phyloP scores from a whole-genome alignment of 1,140 invertebrate genomes.

The Leptinotarsa defecta region DNA sequence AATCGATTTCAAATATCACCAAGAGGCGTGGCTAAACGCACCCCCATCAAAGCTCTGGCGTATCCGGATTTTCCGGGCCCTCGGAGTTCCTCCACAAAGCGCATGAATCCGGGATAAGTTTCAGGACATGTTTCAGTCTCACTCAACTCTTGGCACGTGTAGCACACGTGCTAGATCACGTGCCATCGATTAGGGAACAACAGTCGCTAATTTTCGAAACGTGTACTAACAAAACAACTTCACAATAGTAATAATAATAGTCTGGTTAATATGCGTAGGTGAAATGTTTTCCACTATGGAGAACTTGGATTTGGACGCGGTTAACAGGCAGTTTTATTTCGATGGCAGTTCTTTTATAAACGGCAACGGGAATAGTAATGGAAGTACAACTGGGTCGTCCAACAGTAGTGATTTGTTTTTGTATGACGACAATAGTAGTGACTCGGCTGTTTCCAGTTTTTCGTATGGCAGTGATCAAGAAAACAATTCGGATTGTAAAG shows the following conservation, averaged over 20 bases:
- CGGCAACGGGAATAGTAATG: conserved; percentile 44
- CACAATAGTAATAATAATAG: not conserved
- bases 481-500: conserved; percentile 58
- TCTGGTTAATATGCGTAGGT: not conserved
- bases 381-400: conserved; percentile 50
- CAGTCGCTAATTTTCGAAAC: conserved; percentile 20
- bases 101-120: conserved; percentile 17
- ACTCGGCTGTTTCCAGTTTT: conserved; percentile 60
- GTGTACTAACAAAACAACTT: not conserved
- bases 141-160: conserved; percentile 5
- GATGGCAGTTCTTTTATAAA: conserved; percentile 59
- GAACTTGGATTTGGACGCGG: conserved; percentile 60
- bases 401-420: conserved; percentile 59
- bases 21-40: conserved; percentile 8
- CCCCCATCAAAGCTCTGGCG: conserved; percentile 3
- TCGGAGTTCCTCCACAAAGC: not conserved
- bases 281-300: conserved; percentile 55
- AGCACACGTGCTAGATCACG: conserved; percentile 1
- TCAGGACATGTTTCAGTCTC: conserved; percentile 9
- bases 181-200: not conserved
- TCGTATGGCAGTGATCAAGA: conserved; percentile 64
- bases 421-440: conserved; percentile 61
- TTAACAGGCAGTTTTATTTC: conserved; percentile 63
- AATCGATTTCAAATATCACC: conserved; percentile 12
- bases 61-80: conserved; percentile 19